Percentiles rank a stretch among this genome's conserved stretches.
phyloP scores from a whole-genome alignment of 2,113 vertebrate species.

The Heptranchias perlo region DNA sequence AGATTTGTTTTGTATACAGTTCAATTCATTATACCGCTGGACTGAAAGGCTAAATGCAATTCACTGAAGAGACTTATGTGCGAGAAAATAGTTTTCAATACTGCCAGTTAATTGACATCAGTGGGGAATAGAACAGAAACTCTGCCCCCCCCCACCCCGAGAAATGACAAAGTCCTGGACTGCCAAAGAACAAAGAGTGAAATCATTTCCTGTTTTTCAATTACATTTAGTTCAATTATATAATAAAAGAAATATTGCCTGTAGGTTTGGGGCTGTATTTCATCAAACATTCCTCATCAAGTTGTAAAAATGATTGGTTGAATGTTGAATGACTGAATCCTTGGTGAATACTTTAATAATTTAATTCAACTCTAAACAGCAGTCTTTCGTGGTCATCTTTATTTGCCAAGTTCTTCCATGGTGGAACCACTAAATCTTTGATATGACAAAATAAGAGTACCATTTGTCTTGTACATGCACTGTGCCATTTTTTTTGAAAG shows the following conservation, averaged over 20 bases:
- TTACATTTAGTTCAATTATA: neutral
- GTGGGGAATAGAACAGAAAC: neutral
- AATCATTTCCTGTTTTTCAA: constrained; percentile 30
- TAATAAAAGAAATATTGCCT: constrained; percentile 29
- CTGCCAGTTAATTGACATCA: neutral
- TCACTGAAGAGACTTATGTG: neutral
- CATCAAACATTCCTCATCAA: constrained; percentile 6
- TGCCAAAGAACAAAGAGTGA: neutral
- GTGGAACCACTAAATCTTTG: neutral
- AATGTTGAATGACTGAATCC: neutral
- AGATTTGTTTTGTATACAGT: neutral
- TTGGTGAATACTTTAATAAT: neutral
- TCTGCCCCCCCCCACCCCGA: neutral
- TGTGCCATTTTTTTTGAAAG: neutral
- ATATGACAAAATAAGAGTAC: neutral
- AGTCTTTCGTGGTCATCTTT: neutral
- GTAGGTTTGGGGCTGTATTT: neutral
- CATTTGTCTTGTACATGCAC: neutral
- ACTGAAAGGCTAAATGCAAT: neutral
- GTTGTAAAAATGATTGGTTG: constrained; percentile 6
- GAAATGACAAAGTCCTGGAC: neutral
- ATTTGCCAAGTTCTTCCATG: neutral
- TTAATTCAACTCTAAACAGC: neutral
- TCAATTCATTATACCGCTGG: neutral
- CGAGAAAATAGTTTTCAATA: neutral